These are phyloP conservation scores for Prosapia bicincta DNA, from an alignment of 2,888 invertebrate genomes.

Conservation along the genomic window DNA sequence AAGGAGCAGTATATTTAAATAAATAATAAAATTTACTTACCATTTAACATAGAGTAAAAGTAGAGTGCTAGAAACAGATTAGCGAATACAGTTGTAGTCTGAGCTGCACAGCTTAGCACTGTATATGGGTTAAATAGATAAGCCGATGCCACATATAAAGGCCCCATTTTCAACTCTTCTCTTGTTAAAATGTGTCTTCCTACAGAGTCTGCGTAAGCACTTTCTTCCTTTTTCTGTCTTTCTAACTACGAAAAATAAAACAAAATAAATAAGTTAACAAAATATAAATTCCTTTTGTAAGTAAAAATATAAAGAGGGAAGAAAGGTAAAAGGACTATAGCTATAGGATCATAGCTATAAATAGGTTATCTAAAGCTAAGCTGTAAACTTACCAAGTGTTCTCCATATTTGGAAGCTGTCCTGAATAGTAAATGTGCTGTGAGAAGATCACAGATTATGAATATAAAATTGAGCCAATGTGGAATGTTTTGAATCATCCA, in stretches of 20 bases:
- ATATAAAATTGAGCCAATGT: constrained; percentile 57
- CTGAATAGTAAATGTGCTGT: constrained; percentile 70
- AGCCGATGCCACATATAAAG: constrained; percentile 68
- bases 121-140: constrained; percentile 89
- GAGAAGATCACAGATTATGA: constrained; percentile 70
- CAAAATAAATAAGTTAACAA: too few species aligned
- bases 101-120: constrained; percentile 80
- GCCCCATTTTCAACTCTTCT: constrained; percentile 56
- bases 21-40: constrained; percentile 43
- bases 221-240: constrained; percentile 52
- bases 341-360: too few species aligned
- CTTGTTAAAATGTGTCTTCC: constrained; percentile 54
- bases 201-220: constrained; percentile 57
- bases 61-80: constrained; percentile 76
- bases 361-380: too few species aligned
- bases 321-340: too few species aligned
- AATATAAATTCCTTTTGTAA: too few species aligned
- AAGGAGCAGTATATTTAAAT: too few species aligned
- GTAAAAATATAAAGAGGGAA: too few species aligned
- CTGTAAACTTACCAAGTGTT: constrained; percentile 51
- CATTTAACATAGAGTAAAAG: constrained; percentile 65
- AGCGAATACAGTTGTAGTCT: constrained; percentile 86
- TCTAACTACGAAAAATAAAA: constrained; percentile 45
- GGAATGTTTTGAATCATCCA: constrained; percentile 55
- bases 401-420: constrained; percentile 66